A percentile compares a stretch with the other conserved stretches of the same genome.
Conservation (phyloP, 2,888 invertebrate species). For the Ecdyonurus torrentis region DNA sequence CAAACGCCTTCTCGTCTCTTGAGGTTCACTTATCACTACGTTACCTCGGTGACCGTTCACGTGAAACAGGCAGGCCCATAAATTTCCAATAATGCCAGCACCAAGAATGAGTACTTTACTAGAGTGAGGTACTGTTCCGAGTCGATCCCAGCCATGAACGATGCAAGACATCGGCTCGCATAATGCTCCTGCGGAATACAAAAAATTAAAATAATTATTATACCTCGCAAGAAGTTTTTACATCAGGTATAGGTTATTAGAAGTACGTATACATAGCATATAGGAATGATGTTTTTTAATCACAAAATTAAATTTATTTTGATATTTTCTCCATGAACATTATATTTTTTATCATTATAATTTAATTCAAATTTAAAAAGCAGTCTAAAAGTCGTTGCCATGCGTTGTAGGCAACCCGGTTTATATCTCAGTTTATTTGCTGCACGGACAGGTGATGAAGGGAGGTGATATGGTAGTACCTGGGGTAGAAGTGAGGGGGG, state of each 20-base stretch:
- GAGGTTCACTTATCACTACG: slow-evolving; percentile 51
- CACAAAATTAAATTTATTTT: background rate
- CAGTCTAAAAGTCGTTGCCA: too few species aligned
- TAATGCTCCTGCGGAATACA: slow-evolving; percentile 34
- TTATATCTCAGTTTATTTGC: too few species aligned
- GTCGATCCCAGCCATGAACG: slow-evolving; percentile 47
- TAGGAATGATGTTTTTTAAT: background rate
- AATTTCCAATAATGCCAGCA: slow-evolving; percentile 55
- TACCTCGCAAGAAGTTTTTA: background rate
- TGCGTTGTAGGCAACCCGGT: too few species aligned
- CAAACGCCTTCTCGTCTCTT: slow-evolving; percentile 24
- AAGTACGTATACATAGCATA: background rate
- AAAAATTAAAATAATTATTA: background rate
- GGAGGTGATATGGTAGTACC: too few species aligned
- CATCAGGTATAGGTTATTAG: background rate
- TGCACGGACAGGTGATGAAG: too few species aligned
- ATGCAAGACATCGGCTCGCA: slow-evolving; percentile 54
- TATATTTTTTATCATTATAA: background rate
- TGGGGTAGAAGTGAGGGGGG: too few species aligned
- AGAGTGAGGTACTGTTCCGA: slow-evolving; percentile 41
- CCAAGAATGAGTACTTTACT: slow-evolving; percentile 44
- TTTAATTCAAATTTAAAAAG: too few species aligned
- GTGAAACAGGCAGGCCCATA: slow-evolving; percentile 48
- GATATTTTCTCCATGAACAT: background rate
- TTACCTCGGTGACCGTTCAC: slow-evolving; percentile 44